These are phyloP conservation scores for Trachelus tabidus DNA, from an alignment of 2,888 invertebrate genomes.

Conservation along the genomic window DNA sequence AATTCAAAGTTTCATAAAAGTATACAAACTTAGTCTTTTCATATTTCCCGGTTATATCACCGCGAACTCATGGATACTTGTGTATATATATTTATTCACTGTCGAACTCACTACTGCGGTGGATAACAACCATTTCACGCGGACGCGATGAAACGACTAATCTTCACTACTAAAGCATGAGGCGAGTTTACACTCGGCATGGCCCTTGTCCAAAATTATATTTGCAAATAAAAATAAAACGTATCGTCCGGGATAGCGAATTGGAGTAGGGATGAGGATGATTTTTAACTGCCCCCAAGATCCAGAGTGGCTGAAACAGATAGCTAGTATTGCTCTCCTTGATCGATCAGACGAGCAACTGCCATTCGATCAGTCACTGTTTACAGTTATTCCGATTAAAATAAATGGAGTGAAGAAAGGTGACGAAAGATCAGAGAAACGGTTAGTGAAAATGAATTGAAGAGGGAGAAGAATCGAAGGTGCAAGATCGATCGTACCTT, in stretches of 20 bases:
- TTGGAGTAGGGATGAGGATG: neutral
- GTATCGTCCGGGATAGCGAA: neutral
- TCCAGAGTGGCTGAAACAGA: neutral
- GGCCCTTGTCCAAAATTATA: neutral
- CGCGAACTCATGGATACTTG: neutral
- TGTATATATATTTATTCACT: neutral
- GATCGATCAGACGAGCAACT: neutral
- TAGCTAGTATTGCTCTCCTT: neutral
- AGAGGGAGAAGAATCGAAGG: neutral
- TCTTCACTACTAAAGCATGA: neutral
- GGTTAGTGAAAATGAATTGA: neutral
- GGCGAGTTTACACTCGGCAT: neutral
- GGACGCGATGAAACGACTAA: neutral
- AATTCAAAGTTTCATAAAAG: neutral
- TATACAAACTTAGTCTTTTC: neutral
- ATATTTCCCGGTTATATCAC: neutral
- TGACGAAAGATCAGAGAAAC: neutral
- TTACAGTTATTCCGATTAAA: neutral
- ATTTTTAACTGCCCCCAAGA: neutral
- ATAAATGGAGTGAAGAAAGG: neutral
- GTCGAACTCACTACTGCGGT: neutral
- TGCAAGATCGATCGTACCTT: neutral
- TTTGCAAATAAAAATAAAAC: neutral
- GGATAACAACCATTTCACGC: neutral
- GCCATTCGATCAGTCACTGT: neutral